Conservation (phyloP, 2,113 vertebrate species). For the Meleagris gallopavo region DNA sequence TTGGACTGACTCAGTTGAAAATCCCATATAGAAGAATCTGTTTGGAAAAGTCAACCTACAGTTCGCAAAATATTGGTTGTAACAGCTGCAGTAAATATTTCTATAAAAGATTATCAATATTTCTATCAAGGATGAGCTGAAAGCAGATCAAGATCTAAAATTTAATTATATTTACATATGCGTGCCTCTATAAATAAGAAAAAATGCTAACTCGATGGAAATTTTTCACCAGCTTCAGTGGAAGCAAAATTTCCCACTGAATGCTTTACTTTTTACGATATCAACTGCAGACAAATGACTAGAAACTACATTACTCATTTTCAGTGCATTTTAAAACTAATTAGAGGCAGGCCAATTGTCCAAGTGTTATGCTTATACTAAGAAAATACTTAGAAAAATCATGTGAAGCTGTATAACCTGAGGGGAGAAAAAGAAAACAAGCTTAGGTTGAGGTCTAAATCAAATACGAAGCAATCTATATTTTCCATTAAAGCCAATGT, state of each 20-base stretch:
- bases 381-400: background rate
- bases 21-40: background rate
- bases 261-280: background rate
- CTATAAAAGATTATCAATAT: background rate
- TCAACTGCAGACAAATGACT: background rate
- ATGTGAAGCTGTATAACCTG: background rate
- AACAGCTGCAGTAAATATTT: background rate
- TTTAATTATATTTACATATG: background rate
- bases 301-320: background rate
- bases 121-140: background rate
- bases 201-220: background rate
- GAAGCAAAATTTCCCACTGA: background rate
- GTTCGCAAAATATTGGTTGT: background rate
- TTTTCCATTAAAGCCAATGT: conserved; percentile 40
- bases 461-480: conserved; percentile 33
- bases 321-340: background rate
- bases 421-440: background rate
- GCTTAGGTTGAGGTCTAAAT: background rate
- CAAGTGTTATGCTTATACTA: background rate
- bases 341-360: background rate
- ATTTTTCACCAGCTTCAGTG: background rate
- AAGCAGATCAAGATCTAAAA: background rate
- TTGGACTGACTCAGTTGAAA: background rate
- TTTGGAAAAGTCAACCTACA: background rate
- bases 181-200: background rate